phyloP scores from a whole-genome alignment of 2,888 invertebrate genomes.

The Brachynemurus nebulosus region DNA sequence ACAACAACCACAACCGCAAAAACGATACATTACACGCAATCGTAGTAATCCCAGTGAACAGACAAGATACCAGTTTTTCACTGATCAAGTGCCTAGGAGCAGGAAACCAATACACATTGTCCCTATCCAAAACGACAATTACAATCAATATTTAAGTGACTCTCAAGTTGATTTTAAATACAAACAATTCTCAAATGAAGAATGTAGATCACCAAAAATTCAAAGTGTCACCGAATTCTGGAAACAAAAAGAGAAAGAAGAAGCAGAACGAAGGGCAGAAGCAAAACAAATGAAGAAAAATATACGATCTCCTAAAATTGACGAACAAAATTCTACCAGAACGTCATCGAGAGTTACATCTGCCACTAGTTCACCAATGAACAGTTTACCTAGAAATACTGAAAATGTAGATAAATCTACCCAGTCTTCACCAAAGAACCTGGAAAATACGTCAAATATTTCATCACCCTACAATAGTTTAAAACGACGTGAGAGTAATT shows the following conservation, averaged over 20 bases:
- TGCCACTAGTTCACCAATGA: conserved; percentile 18
- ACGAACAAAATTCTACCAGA: conserved; percentile 18
- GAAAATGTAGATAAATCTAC: neutral
- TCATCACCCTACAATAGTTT: conserved; percentile 4
- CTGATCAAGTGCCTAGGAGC: conserved; percentile 58
- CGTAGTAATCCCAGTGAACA: conserved; percentile 17
- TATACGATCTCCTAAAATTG: conserved; percentile 20
- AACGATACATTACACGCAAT: conserved; percentile 19
- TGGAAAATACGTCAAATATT: too few relatives aligned
- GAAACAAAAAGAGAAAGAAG: conserved; percentile 45
- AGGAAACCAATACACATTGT: conserved; percentile 57
- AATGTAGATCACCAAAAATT: conserved; percentile 23
- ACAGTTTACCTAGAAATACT: neutral
- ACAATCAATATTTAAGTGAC: conserved; percentile 33
- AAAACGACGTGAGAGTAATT: conserved; percentile 5
- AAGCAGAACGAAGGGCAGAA: conserved; percentile 17
- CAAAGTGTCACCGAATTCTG: conserved; percentile 47
- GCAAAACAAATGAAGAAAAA: conserved; percentile 10
- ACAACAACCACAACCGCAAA: too few relatives aligned
- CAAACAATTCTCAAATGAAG: conserved; percentile 29
- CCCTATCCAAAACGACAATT: conserved; percentile 33
- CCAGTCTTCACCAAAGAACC: too few relatives aligned
- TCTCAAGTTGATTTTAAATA: conserved; percentile 29
- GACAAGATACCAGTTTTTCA: conserved; percentile 44
- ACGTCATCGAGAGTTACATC: conserved; percentile 26